phyloP scores from a whole-genome alignment of 2,113 vertebrate species.

The Hypanus sabinus region DNA sequence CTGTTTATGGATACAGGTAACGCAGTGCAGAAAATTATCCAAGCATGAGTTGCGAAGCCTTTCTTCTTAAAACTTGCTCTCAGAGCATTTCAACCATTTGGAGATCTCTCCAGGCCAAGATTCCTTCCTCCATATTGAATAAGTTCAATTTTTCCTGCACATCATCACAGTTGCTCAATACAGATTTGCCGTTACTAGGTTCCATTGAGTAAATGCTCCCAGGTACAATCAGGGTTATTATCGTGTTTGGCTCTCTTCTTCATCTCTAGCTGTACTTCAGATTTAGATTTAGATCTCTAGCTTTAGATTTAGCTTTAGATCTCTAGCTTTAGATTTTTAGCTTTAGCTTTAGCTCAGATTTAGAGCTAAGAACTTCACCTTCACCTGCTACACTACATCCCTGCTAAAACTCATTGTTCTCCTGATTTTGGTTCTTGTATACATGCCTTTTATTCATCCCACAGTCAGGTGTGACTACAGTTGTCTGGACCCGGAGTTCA shows the following conservation, averaged over 20 bases:
- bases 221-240: background rate
- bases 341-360: too few relatives aligned
- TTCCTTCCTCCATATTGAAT: background rate
- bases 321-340: too few relatives aligned
- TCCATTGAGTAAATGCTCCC: background rate
- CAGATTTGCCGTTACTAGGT: background rate
- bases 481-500: background rate
- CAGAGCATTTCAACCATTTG: background rate
- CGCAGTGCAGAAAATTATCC: background rate
- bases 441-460: background rate
- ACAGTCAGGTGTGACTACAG: background rate
- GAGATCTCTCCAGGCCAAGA: background rate
- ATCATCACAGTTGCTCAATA: background rate
- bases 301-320: too few relatives aligned
- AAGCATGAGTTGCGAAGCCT: background rate
- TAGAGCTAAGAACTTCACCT: background rate
- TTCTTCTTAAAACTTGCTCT: background rate
- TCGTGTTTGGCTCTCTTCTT: background rate
- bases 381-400: background rate
- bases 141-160: background rate
- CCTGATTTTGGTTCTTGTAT: background rate
- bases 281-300: background rate
- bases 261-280: background rate
- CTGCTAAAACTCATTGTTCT: background rate
- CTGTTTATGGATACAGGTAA: background rate